Base-by-base conservation (phyloP, 2,113 vertebrate species). In the Nothobranchius kuhntae region DNA sequence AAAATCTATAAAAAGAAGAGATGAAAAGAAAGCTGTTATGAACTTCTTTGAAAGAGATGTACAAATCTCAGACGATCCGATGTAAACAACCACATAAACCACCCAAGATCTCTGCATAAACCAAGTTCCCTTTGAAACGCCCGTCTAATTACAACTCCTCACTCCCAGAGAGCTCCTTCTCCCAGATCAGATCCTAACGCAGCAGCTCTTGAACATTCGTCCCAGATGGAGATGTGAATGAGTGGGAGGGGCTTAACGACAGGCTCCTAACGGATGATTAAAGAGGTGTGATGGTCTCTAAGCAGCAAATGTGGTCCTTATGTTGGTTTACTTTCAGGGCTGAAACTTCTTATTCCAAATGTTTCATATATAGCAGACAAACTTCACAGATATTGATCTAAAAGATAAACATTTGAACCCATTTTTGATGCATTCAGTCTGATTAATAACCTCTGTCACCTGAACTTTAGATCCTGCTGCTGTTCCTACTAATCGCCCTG, bases 401-500 rank as follows among this genome's bases (percentile, higher is more conserved):
- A 30, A 30, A 30, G 57, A 15, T 13, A 44, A 64, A 50, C 14
- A 36, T 13, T 14, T 1, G 36, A 3, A 7, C 17, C 12, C 3
- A 1, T 53, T 30, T 66, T 53, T 44, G 4, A 26, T 9, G 1
- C 48, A 7, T n/a, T 21, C 9, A n/a, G 51, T 30, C 35, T n/a
- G 42, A 35, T 26, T 40, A 24, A 47, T 66, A 42, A 13, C 53
- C 10, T 54, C 52, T 81, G 36, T 38, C 50, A 11, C 76, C 53
- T 79, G 58, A 1, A 1, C 48, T 73, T 4, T 11, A 94, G 93
- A 70, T 91, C 9, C 52, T 91, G 67, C 73, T 92, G 63, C 75
- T 93, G 51, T 75, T 75, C 30, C 57, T 92, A 9, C 75, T 94
- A 79, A 73, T 86, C 42, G 4, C 86, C 65, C 73, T 93, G 66